A percentile compares a stretch with the other conserved stretches of the same genome.
phyloP scores from a whole-genome alignment of 2,888 invertebrate genomes.

The Embidobia sp. region DNA sequence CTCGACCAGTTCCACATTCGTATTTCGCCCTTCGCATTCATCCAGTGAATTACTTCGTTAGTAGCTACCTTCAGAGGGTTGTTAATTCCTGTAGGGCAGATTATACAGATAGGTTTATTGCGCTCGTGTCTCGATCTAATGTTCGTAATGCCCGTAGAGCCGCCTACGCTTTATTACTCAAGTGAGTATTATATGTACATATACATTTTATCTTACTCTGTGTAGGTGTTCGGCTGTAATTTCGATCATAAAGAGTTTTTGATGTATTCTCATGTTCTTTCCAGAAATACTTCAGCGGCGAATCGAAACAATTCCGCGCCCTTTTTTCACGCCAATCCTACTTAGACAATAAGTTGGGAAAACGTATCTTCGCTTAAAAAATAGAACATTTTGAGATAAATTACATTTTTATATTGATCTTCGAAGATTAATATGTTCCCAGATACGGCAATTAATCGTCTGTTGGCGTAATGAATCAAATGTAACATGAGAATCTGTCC shows the following conservation, averaged over 20 bases:
- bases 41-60: slow-evolving; percentile 82
- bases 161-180: slow-evolving; percentile 66
- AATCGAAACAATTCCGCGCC: too few species aligned
- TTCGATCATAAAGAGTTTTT: slow-evolving; percentile 57
- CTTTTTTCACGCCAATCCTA: too few species aligned
- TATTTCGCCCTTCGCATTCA: slow-evolving; percentile 76
- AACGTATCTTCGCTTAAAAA: too few species aligned
- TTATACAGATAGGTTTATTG: slow-evolving; percentile 82
- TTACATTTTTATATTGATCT: too few species aligned
- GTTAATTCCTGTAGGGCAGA: slow-evolving; percentile 82
- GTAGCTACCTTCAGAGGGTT: slow-evolving; percentile 82
- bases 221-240: slow-evolving; percentile 45
- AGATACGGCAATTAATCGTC: too few species aligned
- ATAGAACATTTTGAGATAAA: neutral
- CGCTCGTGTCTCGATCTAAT: slow-evolving; percentile 82
- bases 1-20: slow-evolving; percentile 63
- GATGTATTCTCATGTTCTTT: slow-evolving; percentile 46
- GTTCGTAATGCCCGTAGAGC: slow-evolving; percentile 80
- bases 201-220: slow-evolving; percentile 36
- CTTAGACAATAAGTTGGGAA: too few species aligned
- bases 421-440: too few species aligned
- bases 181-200: slow-evolving; percentile 61
- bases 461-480: slow-evolving; percentile 36
- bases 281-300: too few species aligned
- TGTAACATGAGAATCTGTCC: slow-evolving; percentile 33